Base-by-base conservation (phyloP, 2,797 vertebrate species). In the Oophaga sylvatica region DNA sequence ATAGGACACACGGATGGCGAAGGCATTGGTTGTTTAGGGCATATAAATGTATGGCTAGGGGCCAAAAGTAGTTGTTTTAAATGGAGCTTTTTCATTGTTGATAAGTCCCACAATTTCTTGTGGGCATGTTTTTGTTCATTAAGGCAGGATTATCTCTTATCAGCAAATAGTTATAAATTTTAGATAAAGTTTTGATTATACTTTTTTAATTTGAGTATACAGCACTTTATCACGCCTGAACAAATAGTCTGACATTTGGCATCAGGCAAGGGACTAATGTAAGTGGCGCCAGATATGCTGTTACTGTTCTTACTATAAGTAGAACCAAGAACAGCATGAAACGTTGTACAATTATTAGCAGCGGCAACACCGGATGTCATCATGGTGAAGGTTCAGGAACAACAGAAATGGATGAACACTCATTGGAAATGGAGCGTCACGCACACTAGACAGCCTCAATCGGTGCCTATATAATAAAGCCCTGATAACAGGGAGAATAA, bases 41-140 rank as follows among this genome's bases (percentile, higher is more conserved):
- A 57, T 11, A 82, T 82, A 82, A 31, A 31, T 57, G 19, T 4
- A 57, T 57, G 65, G 48, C 48, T 31, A 22, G 16, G 31, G 15
- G 65, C 48, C 65, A 83, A 20, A 56, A 35, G 48, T 26, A 70
- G 31, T 71, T 29, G 45, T 68, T 41, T 81, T 26, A 70, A n/a
- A 26, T 71, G 10, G 56, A 73, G 22, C 53, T 31, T n/a, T 31
- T 73, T 84, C 71, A 84, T 84, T 73, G 62, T 22, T 83, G 56
- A 73, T 83, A n/a, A 57, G 31, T 45, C 26, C 71, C 15, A 9
- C 9, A 71, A 71, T 29, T 71, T 29, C 48, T n/a, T 29, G 45
- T 48, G 7, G 16, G 2, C 31, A 5, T 81, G 62, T 48, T 63
- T 81, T 81, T 31, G 48, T 45, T 81, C 48, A 68, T 81, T 53